A percentile compares a stretch with the other conserved stretches of the same genome.
These are phyloP conservation scores for Drosophila equinoxialis DNA, from an alignment of 1,140 invertebrate genomes.

Conservation along the genomic window DNA sequence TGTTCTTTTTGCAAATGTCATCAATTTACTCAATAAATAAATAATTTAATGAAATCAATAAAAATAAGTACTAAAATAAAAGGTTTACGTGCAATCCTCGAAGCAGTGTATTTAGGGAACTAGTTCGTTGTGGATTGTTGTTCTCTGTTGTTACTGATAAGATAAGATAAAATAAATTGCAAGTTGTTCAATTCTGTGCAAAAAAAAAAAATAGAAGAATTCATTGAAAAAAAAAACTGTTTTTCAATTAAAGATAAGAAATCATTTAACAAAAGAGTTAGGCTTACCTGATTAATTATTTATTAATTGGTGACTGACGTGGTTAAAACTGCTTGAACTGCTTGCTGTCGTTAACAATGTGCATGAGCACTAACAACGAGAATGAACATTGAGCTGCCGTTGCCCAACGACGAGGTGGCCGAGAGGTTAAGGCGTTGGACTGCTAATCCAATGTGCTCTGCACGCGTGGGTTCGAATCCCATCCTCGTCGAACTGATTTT, in stretches of 20 bases:
- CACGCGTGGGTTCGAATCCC: conserved; percentile 95
- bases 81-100: no score
- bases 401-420: conserved; percentile 90
- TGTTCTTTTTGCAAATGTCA: not conserved
- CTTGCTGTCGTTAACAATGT: conserved; percentile 16
- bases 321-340: not conserved
- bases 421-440: conserved; percentile 95
- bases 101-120: not conserved
- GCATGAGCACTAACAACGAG: conserved; percentile 1
- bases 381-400: conserved; percentile 24
- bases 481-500: conserved; percentile 88
- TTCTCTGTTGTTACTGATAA: not conserved
- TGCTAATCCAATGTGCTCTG: conserved; percentile 89
- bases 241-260: not conserved
- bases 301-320: not conserved
- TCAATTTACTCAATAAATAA: not conserved
- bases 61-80: not conserved
- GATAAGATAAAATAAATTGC: not conserved
- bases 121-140: not conserved
- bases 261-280: not conserved
- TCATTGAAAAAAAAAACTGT: not conserved
- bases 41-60: not conserved
- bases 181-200: not conserved
- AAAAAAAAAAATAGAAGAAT: not conserved
- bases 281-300: not conserved